Evolutionary conservation across 2,113 vertebrate genomes (phyloP), one percentile per base, ranked within the genome.

Genomic region (Girardinichthys multiradiatus): DNA sequence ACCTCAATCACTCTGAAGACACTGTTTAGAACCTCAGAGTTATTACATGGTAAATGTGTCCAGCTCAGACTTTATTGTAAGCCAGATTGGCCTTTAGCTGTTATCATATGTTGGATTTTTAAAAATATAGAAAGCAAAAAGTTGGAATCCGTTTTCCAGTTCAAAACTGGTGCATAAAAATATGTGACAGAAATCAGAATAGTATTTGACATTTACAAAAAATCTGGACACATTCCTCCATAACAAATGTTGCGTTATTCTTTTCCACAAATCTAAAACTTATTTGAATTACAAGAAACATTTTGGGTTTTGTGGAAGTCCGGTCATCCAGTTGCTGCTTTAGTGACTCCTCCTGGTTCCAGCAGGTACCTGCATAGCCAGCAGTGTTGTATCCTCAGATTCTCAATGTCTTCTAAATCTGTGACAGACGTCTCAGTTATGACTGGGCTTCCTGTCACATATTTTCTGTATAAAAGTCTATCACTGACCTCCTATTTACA

Each of bases 351-450:
- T 48, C 3, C 65, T 69, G 39, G 57, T 54, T 57, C 10, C 64
- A 65, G 30, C 66, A 2, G 6, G 61, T 37, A 15, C 1, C 12
- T 14, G 61, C 33, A 14, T 11, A n/a, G 70, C 74, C 75, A 69
- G 64, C 64, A 68, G 51, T 28, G 35, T 45, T n/a, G 59, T n/a
- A 1, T 51, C 63, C 77, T 78, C 17, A 70, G 71, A 68, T 58
- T 71, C 78, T 39, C 57, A 24, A 2, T 0, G 54, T 63, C 15
- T 48, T 64, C 68, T 57, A 66, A 62, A 48, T 76, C 72, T 26
- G 39, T 81, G 4, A 72, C 80, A 77, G 75, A 85, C 79, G 78
- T 89, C 58, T 4, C 51, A 64, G 19, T 71, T 87, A 37, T 85
- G 73, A 79, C 69, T 72, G 65, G 37, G 58, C 39, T 69, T 17